Evolutionary conservation across 2,888 invertebrate species (phyloP).

Genomic region (Hoplodrina blanda): DNA sequence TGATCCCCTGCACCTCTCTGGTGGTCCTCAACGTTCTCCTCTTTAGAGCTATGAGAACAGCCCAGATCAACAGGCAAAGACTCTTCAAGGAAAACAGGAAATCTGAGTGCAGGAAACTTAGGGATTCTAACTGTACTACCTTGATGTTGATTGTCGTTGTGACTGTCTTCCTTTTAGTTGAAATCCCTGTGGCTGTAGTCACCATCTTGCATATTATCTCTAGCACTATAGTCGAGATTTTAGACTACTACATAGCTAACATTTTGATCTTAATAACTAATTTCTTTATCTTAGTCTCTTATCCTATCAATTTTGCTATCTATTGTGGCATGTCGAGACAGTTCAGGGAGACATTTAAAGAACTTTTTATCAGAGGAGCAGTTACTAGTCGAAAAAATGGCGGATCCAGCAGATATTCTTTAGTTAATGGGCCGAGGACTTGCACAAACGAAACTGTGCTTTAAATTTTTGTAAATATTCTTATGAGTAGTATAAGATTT

Average conservation of each 20-base stretch:
- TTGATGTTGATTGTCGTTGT: constrained; percentile 97
- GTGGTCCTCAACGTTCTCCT: constrained; percentile 97
- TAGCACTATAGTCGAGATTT: constrained; percentile 92
- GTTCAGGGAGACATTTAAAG: constrained; percentile 98
- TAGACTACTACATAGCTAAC: constrained; percentile 95
- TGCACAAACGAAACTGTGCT: constrained; percentile 96
- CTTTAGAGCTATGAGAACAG: constrained; percentile 96
- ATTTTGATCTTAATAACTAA: constrained; percentile 95
- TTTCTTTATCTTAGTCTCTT: constrained; percentile 97
- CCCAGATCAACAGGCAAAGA: constrained; percentile 94
- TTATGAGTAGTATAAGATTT: constrained; percentile 55
- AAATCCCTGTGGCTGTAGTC: constrained; percentile 96
- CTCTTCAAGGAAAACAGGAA: constrained; percentile 94
- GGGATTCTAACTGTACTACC: constrained; percentile 96
- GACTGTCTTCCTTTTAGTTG: constrained; percentile 95
- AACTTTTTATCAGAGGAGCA: constrained; percentile 93
- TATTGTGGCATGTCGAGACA: constrained; percentile 99
- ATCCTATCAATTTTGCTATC: constrained; percentile 98
- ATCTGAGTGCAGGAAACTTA: constrained; percentile 94
- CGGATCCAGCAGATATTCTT: constrained; percentile 94
- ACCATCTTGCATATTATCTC: constrained; percentile 96
- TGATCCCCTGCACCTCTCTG: constrained; percentile 96
- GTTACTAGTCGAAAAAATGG: constrained; percentile 92
- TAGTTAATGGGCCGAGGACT: constrained; percentile 95
- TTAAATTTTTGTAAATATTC: constrained; percentile 78